Percentiles rank a stretch among this genome's conserved stretches.
Conservation (phyloP, 1,140 invertebrate genomes). For the Hetaerina americana region DNA sequence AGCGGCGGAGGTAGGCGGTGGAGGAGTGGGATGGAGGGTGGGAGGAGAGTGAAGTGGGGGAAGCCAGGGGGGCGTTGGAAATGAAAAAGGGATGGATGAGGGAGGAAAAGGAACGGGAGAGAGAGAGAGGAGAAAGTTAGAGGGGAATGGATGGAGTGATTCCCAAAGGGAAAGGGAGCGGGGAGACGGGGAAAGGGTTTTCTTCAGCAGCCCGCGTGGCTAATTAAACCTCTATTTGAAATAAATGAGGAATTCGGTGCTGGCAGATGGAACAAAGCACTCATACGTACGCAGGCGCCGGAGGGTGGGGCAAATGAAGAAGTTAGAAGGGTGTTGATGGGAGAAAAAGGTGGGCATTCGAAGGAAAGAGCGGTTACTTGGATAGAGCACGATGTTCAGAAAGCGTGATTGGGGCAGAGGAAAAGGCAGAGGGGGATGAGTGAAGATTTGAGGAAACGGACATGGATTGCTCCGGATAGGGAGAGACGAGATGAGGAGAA, state of each 20-base stretch:
- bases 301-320: background rate
- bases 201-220: background rate
- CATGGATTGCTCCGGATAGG: too few relatives aligned
- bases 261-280: too few relatives aligned
- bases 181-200: background rate
- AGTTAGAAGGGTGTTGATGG: background rate
- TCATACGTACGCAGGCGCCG: background rate
- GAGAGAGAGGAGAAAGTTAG: background rate
- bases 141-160: background rate
- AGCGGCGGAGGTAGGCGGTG: too few relatives aligned
- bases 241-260: background rate
- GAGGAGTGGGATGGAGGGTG: background rate
- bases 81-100: background rate
- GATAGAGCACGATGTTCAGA: too few relatives aligned
- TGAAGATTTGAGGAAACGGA: too few relatives aligned
- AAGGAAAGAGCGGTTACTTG: too few relatives aligned
- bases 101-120: background rate
- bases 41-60: background rate
- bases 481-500: too few relatives aligned
- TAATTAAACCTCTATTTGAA: background rate
- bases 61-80: background rate
- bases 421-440: too few relatives aligned
- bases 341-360: background rate
- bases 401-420: too few relatives aligned
- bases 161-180: background rate